A percentile compares a stretch with the other conserved stretches of the same genome.
Evolutionary conservation across 2,888 invertebrate species (phyloP).

Genomic region (Brachycybe producta): DNA sequence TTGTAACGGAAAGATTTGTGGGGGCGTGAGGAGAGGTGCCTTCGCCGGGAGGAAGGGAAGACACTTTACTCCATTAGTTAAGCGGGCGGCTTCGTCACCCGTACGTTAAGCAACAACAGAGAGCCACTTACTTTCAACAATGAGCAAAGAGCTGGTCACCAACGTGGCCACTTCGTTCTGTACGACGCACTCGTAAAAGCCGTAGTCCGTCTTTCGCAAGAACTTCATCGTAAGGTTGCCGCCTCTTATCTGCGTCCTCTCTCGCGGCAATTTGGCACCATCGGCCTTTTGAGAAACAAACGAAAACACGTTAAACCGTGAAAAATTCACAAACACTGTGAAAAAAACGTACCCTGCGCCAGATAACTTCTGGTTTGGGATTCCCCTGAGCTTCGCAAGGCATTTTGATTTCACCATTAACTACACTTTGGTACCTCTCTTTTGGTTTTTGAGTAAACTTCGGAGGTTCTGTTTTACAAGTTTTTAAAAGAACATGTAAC

Average conservation of each 20-base stretch:
- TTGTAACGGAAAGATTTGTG: conserved; percentile 79
- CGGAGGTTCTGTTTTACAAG: conserved; percentile 56
- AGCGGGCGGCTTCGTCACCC: conserved; percentile 9
- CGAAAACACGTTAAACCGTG: conserved; percentile 2
- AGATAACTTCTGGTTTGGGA: conserved; percentile 74
- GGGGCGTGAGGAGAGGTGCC: conserved; percentile 96
- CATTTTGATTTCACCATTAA: conserved; percentile 84
- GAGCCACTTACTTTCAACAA: conserved; percentile 31
- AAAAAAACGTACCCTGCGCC: conserved; percentile 55
- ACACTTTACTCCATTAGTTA: conserved; percentile 17
- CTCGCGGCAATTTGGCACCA: conserved; percentile 66
- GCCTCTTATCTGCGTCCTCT: conserved; percentile 59
- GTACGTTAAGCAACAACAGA: not conserved
- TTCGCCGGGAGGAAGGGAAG: conserved; percentile 37
- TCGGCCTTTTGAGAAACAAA: conserved; percentile 47
- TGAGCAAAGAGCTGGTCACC: conserved; percentile 50
- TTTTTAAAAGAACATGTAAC: no score
- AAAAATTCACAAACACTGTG: not conserved
- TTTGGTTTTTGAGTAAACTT: conserved; percentile 81
- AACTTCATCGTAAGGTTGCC: conserved; percentile 87
- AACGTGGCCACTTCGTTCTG: conserved; percentile 93
- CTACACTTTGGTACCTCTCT: conserved; percentile 76
- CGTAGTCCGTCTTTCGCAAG: conserved; percentile 76
- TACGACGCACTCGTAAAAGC: conserved; percentile 89
- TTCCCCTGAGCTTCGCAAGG: conserved; percentile 87